These are phyloP conservation scores for Anser brachyrhynchus DNA, from an alignment of 2,113 vertebrate species.

Conservation along the genomic window DNA sequence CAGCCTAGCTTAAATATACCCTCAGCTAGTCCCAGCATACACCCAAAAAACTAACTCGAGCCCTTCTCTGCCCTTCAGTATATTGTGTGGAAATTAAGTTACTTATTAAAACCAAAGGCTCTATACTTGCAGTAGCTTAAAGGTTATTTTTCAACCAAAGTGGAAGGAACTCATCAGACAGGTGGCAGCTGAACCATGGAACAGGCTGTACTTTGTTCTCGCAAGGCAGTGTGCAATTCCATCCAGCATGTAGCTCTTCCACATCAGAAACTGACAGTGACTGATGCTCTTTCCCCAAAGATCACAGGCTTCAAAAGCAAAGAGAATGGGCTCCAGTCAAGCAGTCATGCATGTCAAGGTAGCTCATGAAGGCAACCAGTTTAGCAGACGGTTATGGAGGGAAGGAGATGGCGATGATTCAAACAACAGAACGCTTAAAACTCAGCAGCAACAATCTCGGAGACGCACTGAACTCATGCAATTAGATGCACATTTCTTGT, in stretches of 20 bases:
- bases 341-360: not conserved
- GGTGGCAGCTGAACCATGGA: not conserved
- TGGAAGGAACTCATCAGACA: not conserved
- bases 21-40: not conserved
- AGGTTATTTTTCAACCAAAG: conserved; percentile 41
- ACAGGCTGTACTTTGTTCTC: not conserved
- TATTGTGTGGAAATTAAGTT: not conserved
- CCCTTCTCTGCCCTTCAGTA: not conserved
- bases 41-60: not conserved
- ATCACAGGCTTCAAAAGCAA: not conserved
- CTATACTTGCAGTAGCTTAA: not conserved
- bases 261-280: not conserved
- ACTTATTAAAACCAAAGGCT: conserved; percentile 17
- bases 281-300: not conserved
- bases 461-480: not conserved
- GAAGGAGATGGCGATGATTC: not conserved
- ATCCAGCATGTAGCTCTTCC: not conserved
- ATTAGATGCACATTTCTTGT: not conserved
- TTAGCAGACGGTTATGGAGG: not conserved
- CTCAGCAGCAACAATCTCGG: not conserved
- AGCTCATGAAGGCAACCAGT: not conserved
- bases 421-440: not conserved
- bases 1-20: not conserved
- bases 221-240: accelerated
- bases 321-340: not conserved